These are phyloP conservation scores for Dione vanillae DNA, from an alignment of 2,888 invertebrate genomes.

Conservation along the genomic window DNA sequence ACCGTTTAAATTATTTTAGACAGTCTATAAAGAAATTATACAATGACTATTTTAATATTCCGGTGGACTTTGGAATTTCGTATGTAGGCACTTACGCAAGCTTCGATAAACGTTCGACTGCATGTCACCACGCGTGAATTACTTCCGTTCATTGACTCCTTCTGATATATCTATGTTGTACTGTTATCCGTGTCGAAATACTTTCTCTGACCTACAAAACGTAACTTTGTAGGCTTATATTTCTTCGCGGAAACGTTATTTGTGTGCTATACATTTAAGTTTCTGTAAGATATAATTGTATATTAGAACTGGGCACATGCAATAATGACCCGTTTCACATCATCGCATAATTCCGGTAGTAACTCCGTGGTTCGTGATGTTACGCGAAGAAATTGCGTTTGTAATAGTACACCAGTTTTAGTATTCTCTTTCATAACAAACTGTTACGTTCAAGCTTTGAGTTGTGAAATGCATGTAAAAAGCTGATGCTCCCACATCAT, in stretches of 20 bases:
- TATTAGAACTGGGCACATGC: conserved; percentile 37
- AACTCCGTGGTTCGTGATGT: conserved; percentile 63
- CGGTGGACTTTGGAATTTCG: conserved; percentile 60
- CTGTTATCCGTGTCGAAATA: conserved; percentile 71
- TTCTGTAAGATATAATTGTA: conserved; percentile 34
- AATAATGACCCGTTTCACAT: conserved; percentile 22
- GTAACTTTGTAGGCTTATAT: conserved; percentile 55
- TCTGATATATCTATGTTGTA: conserved; percentile 76
- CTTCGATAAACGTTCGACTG: conserved; percentile 73
- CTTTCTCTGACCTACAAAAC: conserved; percentile 64
- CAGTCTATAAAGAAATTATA: not conserved
- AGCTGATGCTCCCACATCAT: conserved; percentile 76
- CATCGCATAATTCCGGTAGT: conserved; percentile 56
- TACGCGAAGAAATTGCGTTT: conserved; percentile 65
- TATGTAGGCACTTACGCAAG: conserved; percentile 78
- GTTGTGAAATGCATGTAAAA: conserved; percentile 77
- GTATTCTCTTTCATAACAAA: conserved; percentile 78
- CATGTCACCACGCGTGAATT: conserved; percentile 80
- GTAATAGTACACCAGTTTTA: conserved; percentile 66
- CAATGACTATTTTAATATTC: conserved; percentile 24
- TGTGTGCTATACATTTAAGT: conserved; percentile 61
- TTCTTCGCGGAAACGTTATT: conserved; percentile 46
- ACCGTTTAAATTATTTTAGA: not conserved
- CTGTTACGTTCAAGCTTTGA: conserved; percentile 76
- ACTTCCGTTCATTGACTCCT: conserved; percentile 84